phyloP scores from a whole-genome alignment of 1,140 invertebrate genomes.

The Ditylenchus dipsaci region DNA sequence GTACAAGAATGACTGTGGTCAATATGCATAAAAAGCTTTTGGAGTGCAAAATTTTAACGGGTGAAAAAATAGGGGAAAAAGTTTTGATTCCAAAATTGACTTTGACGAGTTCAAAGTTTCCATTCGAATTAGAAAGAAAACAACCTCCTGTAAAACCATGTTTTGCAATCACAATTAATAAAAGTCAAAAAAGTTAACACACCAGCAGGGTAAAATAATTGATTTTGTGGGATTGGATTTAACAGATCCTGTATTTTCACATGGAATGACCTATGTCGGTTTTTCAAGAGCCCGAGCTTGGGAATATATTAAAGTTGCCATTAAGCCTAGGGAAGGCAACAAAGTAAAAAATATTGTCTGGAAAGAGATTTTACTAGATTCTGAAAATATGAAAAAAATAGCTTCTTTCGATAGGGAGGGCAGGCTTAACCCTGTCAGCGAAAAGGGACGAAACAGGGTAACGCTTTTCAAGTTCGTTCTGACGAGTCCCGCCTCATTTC shows the following conservation, averaged over 20 bases:
- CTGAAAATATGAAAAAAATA: background rate
- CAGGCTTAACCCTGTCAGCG: no score
- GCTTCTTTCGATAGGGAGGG: no score
- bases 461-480: no score
- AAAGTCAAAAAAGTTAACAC: background rate
- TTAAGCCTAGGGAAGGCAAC: constrained; percentile 3
- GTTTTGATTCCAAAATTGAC: background rate
- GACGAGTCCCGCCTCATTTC: no score
- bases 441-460: no score
- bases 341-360: constrained; percentile 25
- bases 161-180: no score
- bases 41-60: background rate
- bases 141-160: background rate
- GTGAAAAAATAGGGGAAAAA: background rate
- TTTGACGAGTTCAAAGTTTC: no score
- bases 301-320: constrained; percentile 12
- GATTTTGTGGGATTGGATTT: no score
- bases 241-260: background rate
- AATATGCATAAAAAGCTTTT: background rate
- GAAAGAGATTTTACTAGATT: constrained; percentile 8
- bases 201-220: background rate
- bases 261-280: constrained; percentile 23
- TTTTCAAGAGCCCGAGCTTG: constrained; percentile 32
- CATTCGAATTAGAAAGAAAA: background rate
- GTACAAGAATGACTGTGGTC: background rate